phyloP scores from a whole-genome alignment of 2,888 invertebrate species.

The Torymus aiolomorphi region DNA sequence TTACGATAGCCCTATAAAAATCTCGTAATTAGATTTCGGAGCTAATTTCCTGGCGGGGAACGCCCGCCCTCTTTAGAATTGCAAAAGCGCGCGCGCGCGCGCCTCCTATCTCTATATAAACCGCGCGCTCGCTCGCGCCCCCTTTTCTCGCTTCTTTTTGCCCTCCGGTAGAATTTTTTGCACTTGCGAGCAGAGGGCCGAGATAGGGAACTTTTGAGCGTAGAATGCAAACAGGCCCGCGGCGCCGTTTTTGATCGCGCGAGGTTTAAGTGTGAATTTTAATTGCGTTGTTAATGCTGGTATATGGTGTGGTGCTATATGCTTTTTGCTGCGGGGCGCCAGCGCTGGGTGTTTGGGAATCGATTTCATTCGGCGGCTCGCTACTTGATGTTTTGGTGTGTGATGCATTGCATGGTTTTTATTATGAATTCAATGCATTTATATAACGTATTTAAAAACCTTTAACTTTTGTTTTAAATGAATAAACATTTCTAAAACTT shows the following conservation, averaged over 20 bases:
- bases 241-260: not conserved
- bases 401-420: too few relatives aligned
- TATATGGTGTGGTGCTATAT: not conserved
- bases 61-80: conserved; percentile 55
- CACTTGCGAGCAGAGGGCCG: not conserved
- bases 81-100: conserved; percentile 38
- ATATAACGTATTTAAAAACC: too few relatives aligned
- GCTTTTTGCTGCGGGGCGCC: too few relatives aligned
- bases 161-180: conserved; percentile 12
- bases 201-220: not conserved
- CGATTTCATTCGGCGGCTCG: too few relatives aligned
- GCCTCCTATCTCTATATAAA: conserved; percentile 43
- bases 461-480: too few relatives aligned
- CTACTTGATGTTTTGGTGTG: too few relatives aligned
- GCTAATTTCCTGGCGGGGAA: conserved; percentile 71
- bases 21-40: conserved; percentile 75
- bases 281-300: conserved; percentile 25
- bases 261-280: conserved; percentile 40
- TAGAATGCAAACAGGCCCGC: conserved; percentile 40
- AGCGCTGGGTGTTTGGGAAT: too few relatives aligned
- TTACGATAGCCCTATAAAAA: conserved; percentile 76
- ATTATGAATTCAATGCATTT: too few relatives aligned
- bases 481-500: too few relatives aligned
- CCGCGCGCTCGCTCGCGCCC: conserved; percentile 7
- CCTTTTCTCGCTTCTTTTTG: conserved; percentile 24